Base-by-base conservation (phyloP, 2,113 vertebrate genomes). In the Catharus bicknelli region DNA sequence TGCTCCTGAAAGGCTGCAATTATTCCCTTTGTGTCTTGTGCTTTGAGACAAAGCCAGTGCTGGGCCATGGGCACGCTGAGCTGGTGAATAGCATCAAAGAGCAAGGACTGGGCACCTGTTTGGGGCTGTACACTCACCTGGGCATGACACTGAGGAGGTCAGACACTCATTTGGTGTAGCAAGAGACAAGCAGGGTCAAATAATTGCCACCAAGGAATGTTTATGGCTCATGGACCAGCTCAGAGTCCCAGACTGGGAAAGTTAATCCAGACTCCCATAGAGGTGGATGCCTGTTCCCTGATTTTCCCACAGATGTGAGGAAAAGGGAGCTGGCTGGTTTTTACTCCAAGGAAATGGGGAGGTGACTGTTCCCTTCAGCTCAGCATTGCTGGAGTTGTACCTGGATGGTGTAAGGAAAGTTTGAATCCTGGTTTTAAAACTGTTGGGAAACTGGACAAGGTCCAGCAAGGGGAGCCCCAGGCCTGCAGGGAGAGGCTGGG, bases 71-170 rank as follows among this genome's bases (percentile, higher is more conserved):
- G 58, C 72, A 47, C 0, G 3, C 32, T 55, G 25, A 48, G 57
- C 11, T 69, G 82, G 67, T 48, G 81, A 85, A 75, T 0, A 43
- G 62, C 63, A 73, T 43, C 81, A 64, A 53, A 51, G 74, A 53
- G n/a, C 12, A 61, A 79, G 58, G 90, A 29, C 50, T 50, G 63
- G 58, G 45, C 58, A 62, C 26, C 36, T 59, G 0, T 48, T 9
- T 61, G 77, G 81, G 74, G 72, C 55, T 69, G 29, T 34, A 8
- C 3, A 2, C 40, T 79, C 77, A 59, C 48, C 78, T 30, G 17
- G 23, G 47, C 0, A 0, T 61, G 62, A 22, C 54, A 58, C 3
- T 2, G 32, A 74, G 59, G 42, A 70, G 45, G 58, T 20, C 27
- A 61, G 29, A 61, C 80, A 55, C 57, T 81, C 77, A 27, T 45